Evolutionary conservation across 2,113 vertebrate species (phyloP), one percentile per base, ranked within the genome.

Genomic region (Esox niger): DNA sequence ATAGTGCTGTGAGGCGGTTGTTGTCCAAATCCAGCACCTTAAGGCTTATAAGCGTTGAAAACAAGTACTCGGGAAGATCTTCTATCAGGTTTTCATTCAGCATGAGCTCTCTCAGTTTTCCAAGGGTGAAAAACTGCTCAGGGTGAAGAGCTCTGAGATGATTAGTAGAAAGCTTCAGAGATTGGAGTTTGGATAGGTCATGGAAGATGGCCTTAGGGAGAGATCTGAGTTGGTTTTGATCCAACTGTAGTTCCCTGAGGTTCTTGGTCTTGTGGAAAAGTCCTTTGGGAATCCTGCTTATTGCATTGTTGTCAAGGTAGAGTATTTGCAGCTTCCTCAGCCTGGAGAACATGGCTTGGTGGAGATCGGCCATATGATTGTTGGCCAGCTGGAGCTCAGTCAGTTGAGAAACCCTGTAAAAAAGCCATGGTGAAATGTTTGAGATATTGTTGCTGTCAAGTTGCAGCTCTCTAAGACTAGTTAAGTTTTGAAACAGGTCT

Each of bases 361-460:
- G 66, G 64, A 90, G 76, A 20, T 82, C 21, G 6, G 1, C 21
- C 64, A 91, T 83, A 6, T 2, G 30, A 68, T 90, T 91, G 71
- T 79, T 78, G 1, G 80, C 79, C 29, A 90, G 66, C 17, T 87
- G 82, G 10, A 91, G 59, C 7, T 86, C 79, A 0, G 9, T 62
- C 25, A 91, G 79, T 43, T 52, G 71, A 11, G 52, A 15, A 5
- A 85, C 49, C 1, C 68, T 38, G 21, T 80, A 55, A 49, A 89
- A 90, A 0, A 77, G 43, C 1, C 72, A 64, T 0, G 23, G 38
- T 26, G 71, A 49, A 1, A 88, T 43, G 1, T 0, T 9, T 6
- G 63, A 79, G 58, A 90, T 82, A 15, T 79, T 78, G 29, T 91
- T 91, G 26, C 26, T 66, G 29, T 87, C 82, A 55, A 91, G 65